phyloP scores from a whole-genome alignment of 1,140 invertebrate genomes.

The Cydia fagiglandana region DNA sequence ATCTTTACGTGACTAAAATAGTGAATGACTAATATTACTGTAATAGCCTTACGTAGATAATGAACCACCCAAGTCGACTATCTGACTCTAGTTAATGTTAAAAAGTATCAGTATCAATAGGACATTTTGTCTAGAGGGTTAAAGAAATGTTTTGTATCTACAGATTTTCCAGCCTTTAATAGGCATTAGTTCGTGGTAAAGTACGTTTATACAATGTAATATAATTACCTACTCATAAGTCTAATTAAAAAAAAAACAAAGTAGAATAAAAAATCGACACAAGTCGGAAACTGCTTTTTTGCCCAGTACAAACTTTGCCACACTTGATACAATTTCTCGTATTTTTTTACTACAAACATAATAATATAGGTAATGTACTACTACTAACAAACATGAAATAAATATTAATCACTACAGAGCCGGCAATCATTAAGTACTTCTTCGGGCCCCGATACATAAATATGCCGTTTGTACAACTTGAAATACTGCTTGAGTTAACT shows the following conservation, averaged over 20 bases:
- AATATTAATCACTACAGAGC: background rate
- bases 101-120: background rate
- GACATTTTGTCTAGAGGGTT: background rate
- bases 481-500: constrained; percentile 4
- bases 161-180: background rate
- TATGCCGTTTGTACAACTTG: constrained; percentile 13
- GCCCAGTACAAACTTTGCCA: too few relatives aligned
- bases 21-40: background rate
- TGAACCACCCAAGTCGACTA: background rate
- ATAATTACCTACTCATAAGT: background rate
- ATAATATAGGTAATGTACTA: too few relatives aligned
- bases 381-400: background rate
- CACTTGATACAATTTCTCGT: background rate
- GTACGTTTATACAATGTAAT: background rate
- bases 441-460: background rate
- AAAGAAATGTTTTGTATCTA: background rate
- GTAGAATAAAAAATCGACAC: background rate
- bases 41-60: background rate
- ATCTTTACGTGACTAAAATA: background rate
- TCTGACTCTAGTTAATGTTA: background rate
- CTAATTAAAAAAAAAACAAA: background rate
- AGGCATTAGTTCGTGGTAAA: background rate
- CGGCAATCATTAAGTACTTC: constrained; percentile 3
- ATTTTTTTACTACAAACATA: background rate
- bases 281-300: background rate